Percentiles rank a stretch among this genome's conserved stretches.
Conservation (phyloP, 1,140 invertebrate species). For the Neotoxoptera formosana region DNA sequence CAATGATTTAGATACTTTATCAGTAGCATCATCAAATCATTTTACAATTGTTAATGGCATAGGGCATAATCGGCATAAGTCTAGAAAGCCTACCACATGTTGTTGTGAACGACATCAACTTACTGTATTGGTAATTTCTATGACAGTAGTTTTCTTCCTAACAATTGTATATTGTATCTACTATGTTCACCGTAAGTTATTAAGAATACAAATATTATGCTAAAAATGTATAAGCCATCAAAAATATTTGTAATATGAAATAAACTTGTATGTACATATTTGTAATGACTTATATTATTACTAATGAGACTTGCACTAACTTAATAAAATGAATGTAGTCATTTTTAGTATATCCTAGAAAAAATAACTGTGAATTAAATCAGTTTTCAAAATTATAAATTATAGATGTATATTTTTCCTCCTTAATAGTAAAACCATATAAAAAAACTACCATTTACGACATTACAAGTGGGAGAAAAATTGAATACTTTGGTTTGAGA, state of each 20-base stretch:
- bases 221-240: neutral
- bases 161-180: constrained; percentile 77
- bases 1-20: constrained; percentile 68
- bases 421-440: neutral
- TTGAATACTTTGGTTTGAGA: no score
- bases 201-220: neutral
- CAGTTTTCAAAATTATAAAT: neutral
- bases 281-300: no score
- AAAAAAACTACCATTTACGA: neutral
- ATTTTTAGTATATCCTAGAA: neutral
- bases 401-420: neutral
- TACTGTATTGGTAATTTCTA: constrained; percentile 78
- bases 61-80: constrained; percentile 64
- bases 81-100: constrained; percentile 65
- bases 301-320: neutral
- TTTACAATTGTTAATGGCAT: constrained; percentile 84
- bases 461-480: neutral
- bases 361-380: neutral
- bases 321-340: neutral
- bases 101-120: constrained; percentile 73
- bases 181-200: constrained; percentile 67
- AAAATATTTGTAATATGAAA: neutral
- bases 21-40: constrained; percentile 83
- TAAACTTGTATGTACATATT: neutral
- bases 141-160: constrained; percentile 71